phyloP scores from a whole-genome alignment of 2,888 invertebrate species.

The Metacarcinus magister region DNA sequence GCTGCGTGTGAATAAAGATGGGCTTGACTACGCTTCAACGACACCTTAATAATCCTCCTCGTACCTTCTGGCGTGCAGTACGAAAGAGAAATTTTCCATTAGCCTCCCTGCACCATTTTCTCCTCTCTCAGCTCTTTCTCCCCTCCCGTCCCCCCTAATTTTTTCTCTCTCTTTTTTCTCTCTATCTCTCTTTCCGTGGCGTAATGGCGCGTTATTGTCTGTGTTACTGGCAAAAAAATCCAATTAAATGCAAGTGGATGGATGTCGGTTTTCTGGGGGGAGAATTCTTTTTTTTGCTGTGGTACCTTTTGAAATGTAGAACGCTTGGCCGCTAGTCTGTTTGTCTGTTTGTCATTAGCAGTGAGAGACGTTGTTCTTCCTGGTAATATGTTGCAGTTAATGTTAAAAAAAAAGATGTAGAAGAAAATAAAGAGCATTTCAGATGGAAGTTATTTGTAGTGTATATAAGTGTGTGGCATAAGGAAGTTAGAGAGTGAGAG shows the following conservation, averaged over 20 bases:
- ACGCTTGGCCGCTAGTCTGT: neutral
- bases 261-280: too few relatives aligned
- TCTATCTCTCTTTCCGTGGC: neutral
- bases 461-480: too few relatives aligned
- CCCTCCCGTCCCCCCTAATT: neutral
- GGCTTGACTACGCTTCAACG: neutral
- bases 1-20: neutral
- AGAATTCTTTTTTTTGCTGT: neutral
- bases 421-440: too few relatives aligned
- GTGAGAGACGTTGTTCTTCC: neutral
- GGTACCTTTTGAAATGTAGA: neutral
- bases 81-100: neutral
- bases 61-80: neutral
- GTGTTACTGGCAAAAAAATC: neutral
- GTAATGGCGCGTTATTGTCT: conserved; percentile 7
- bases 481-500: too few relatives aligned
- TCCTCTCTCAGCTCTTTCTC: too few relatives aligned
- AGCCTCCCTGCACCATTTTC: neutral
- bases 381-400: neutral
- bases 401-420: neutral
- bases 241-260: neutral
- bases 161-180: neutral
- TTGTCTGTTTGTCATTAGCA: neutral
- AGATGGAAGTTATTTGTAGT: too few relatives aligned
- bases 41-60: neutral